phyloP scores from a whole-genome alignment of 1,140 invertebrate species.

The Leptopilina clavipes region DNA sequence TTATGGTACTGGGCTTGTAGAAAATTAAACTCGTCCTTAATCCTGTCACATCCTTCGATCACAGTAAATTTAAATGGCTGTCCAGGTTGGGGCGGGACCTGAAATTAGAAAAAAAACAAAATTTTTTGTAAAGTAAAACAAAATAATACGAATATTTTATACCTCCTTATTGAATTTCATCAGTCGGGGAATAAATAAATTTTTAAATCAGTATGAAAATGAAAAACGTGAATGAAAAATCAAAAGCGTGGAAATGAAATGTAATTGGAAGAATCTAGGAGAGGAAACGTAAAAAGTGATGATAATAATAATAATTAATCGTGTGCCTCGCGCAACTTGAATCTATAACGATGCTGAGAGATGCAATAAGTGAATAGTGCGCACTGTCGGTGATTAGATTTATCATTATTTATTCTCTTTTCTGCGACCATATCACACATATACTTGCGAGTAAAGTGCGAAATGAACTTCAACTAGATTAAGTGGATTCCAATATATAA shows the following conservation, averaged over 20 bases:
- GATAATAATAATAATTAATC: background rate
- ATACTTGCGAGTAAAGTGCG: too few species aligned
- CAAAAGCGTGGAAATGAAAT: background rate
- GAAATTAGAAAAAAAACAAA: constrained; percentile 70
- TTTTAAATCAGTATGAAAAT: too few species aligned
- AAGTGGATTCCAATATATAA: background rate
- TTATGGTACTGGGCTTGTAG: constrained; percentile 90
- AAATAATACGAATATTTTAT: too few species aligned
- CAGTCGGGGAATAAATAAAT: too few species aligned
- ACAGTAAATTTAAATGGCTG: constrained; percentile 95
- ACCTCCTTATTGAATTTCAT: too few species aligned
- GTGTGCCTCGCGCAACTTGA: constrained; percentile 1
- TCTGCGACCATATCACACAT: background rate
- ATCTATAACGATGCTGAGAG: background rate
- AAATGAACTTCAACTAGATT: constrained; percentile 8
- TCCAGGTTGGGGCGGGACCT: constrained; percentile 89
- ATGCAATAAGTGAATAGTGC: background rate
- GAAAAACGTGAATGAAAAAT: background rate
- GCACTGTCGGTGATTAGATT: background rate
- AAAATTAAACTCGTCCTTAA: constrained; percentile 92
- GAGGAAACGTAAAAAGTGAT: background rate
- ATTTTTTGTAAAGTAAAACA: too few species aligned
- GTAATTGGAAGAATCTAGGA: background rate
- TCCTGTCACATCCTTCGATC: constrained; percentile 92
- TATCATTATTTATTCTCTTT: constrained; percentile 3